Conservation (phyloP, 2,797 vertebrate species). For the Mus spretus region DNA sequence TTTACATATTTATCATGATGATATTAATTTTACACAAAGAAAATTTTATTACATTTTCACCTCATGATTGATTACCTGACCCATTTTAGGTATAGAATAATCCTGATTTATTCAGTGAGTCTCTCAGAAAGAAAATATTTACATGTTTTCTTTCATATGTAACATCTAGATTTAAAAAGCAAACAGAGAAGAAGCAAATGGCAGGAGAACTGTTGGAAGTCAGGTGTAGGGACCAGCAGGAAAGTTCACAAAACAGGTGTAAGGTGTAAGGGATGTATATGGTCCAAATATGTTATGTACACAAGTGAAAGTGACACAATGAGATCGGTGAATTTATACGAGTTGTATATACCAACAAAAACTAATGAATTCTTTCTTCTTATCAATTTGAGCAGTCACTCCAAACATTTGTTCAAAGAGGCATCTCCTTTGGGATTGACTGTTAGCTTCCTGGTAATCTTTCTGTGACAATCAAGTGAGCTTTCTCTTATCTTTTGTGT, state of each 20-base stretch:
- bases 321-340: too few relatives aligned
- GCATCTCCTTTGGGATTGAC: not conserved
- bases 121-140: not conserved
- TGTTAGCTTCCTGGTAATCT: not conserved
- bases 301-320: not conserved
- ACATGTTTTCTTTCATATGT: not conserved
- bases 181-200: not conserved
- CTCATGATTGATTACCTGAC: not conserved
- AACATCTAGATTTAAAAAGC: not conserved
- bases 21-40: not conserved
- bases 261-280: not conserved
- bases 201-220: not conserved
- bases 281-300: not conserved
- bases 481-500: constrained; percentile 55
- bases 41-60: not conserved
- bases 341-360: not conserved
- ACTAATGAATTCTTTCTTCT: not conserved
- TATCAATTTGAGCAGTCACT: not conserved
- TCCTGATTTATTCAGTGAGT: not conserved
- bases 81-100: not conserved
- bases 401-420: constrained; percentile 15
- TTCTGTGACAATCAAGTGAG: not conserved
- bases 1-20: not conserved
- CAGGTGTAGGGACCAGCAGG: not conserved
- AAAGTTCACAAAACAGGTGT: not conserved